Base-by-base conservation (phyloP, 1,140 invertebrate species). In the Zelostemma sp. region DNA sequence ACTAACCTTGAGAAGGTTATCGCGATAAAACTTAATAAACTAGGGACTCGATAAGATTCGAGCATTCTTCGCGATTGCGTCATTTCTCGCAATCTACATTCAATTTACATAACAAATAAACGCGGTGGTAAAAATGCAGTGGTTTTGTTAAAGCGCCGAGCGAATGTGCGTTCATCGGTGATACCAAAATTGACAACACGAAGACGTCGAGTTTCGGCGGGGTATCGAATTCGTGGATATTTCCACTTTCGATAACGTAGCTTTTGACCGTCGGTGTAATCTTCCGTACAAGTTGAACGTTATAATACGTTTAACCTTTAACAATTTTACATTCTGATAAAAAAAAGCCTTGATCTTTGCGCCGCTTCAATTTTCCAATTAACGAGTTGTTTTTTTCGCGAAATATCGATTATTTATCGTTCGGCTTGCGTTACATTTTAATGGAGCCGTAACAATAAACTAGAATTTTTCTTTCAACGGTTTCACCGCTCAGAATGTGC, bases 1-100 rank as follows among this genome's bases (percentile, higher is more conserved):
- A n/a, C 33, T n/a, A n/a, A 35, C 33, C 33, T 35, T 35, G 33
- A 6, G 33, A 9, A 35, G 33, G 33, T 35, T 35, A 35, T 35
- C 33, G 33, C 33, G 33, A 35, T 35, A 35, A 35, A 35, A 35
- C n/a, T 35, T n/a, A 35, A 35, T 35, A 35, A 35, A 35, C 33
- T 35, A 35, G 33, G n/a, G n/a, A 35, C 6, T 9, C 11, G 33
- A 35, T 35, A 35, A 35, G 33, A 35, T 35, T 35, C 33, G 11
- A 35, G 33, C 33, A 35, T 35, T 35, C 33, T 35, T 35, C 33
- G 11, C 33, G 33, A n/a, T 35, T 35, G n/a, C 33, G 33, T 35
- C 33, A n/a, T n/a, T 35, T n/a, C 11, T 6, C 33, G 11, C 33
- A 35, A 35, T 35, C 33, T 35, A 35, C 33, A 35, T 35, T 35